A percentile compares a stretch with the other conserved stretches of the same genome.
These are phyloP conservation scores for Thera obeliscata DNA, from an alignment of 2,888 invertebrate species.

Conservation along the genomic window DNA sequence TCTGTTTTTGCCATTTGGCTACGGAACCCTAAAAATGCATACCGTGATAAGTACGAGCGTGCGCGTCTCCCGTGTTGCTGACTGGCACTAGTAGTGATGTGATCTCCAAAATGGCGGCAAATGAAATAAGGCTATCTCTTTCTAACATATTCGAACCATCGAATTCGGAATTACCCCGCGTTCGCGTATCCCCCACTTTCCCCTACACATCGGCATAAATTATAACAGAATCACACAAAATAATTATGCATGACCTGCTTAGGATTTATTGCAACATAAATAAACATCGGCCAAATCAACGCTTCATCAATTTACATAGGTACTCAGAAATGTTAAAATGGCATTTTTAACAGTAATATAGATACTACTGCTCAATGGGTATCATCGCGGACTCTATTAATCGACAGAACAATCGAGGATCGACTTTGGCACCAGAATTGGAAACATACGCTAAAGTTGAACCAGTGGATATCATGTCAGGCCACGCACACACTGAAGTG, in stretches of 20 bases:
- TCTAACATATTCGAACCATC: too few species aligned
- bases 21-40: too few species aligned
- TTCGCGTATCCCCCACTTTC: too few species aligned
- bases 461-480: constrained; percentile 33
- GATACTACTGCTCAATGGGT: background rate
- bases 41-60: too few species aligned
- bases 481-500: constrained; percentile 61
- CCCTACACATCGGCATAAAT: too few species aligned
- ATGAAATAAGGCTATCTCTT: too few species aligned
- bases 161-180: too few species aligned
- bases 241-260: background rate
- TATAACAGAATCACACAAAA: too few species aligned
- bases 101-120: too few species aligned
- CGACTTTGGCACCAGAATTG: background rate
- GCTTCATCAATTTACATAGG: background rate
- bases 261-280: background rate
- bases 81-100: too few species aligned
- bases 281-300: background rate
- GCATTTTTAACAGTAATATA: background rate
- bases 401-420: constrained; percentile 1
- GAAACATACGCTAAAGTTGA: background rate
- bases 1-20: too few species aligned
- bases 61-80: too few species aligned
- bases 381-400: constrained; percentile 5
- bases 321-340: constrained; percentile 4